Percentiles rank a stretch among this genome's conserved stretches.
phyloP scores from a whole-genome alignment of 2,113 vertebrate genomes.

The Pelusios castaneus region DNA sequence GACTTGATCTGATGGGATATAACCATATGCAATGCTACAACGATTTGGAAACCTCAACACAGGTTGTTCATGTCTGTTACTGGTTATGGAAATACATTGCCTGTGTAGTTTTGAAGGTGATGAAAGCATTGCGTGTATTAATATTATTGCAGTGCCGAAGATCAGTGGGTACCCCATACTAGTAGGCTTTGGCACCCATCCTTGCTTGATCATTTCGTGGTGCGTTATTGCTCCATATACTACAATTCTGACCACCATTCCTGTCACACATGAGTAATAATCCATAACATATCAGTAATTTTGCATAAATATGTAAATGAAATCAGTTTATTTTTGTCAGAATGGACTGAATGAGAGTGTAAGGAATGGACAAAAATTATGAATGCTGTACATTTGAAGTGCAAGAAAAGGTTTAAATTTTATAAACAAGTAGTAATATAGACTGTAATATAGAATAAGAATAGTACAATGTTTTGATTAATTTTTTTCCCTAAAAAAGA shows the following conservation, averaged over 20 bases:
- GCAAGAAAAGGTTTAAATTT: conserved; percentile 73
- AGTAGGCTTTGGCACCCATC: background rate
- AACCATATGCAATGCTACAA: conserved; percentile 16
- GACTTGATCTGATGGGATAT: conserved; percentile 33
- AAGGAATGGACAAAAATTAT: conserved; percentile 69
- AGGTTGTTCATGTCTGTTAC: conserved; percentile 23
- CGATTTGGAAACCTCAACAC: conserved; percentile 12
- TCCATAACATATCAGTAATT: conserved; percentile 75
- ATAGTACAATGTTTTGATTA: conserved; percentile 64
- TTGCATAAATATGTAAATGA: conserved; percentile 61
- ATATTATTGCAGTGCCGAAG: background rate
- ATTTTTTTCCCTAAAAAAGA: conserved; percentile 67
- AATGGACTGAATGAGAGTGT: conserved; percentile 63
- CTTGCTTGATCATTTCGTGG: background rate
- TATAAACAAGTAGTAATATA: conserved; percentile 74
- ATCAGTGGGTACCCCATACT: conserved; percentile 4
- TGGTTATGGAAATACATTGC: conserved; percentile 31
- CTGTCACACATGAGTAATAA: conserved; percentile 30
- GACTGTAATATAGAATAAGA: conserved; percentile 76
- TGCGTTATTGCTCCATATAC: background rate
- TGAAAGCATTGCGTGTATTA: conserved; percentile 13
- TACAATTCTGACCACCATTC: conserved; percentile 55
- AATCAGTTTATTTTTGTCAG: conserved; percentile 81
- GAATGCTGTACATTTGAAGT: conserved; percentile 75
- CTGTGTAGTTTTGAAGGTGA: conserved; percentile 51